phyloP scores from a whole-genome alignment of 2,888 invertebrate species.

The Chirona hameri region DNA sequence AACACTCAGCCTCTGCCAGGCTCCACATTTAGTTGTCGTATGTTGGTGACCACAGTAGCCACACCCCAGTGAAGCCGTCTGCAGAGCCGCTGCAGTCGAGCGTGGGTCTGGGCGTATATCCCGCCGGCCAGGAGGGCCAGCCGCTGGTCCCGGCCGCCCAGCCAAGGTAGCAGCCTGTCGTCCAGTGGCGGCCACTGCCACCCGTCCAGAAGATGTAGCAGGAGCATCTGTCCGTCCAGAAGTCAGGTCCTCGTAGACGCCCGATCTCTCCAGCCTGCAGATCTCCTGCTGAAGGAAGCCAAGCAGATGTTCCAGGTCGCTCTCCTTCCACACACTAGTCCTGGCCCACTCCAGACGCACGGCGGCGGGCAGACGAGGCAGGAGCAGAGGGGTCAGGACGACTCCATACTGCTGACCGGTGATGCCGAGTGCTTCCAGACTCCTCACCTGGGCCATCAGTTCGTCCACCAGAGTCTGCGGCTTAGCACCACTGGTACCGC shows the following conservation, averaged over 20 bases:
- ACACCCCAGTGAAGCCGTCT: not conserved
- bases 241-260: not conserved
- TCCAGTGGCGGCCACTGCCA: not conserved
- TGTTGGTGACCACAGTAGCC: not conserved
- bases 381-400: not conserved
- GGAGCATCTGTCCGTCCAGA: not conserved
- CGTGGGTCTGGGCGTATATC: not conserved
- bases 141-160: not conserved
- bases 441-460: not conserved
- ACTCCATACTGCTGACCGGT: too few species aligned
- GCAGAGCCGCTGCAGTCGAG: not conserved
- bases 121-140: not conserved
- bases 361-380: not conserved
- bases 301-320: not conserved
- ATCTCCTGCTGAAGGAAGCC: not conserved
- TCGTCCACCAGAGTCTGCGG: not conserved
- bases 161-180: not conserved
- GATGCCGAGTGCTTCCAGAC: not conserved
- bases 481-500: not conserved
- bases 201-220: not conserved
- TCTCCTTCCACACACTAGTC: not conserved
- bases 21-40: not conserved
- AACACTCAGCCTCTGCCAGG: not conserved
- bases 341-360: not conserved
- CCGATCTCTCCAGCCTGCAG: not conserved